Conservation (phyloP, 2,888 invertebrate genomes). For the Gymnoscelis rufifasciata region DNA sequence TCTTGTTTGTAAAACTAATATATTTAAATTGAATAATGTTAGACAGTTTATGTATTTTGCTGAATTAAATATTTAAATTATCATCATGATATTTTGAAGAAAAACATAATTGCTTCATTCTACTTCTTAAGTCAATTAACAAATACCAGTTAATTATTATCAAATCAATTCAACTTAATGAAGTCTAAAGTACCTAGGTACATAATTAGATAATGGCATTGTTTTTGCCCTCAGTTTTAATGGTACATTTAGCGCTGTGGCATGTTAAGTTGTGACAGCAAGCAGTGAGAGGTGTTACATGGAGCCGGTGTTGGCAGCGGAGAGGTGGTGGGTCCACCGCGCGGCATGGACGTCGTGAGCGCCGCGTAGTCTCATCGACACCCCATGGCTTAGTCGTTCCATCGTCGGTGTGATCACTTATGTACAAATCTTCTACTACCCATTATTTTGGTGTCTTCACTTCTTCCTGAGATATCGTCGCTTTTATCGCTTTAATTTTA, state of each 20-base stretch:
- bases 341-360: slow-evolving; percentile 66
- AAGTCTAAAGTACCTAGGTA: too few relatives aligned
- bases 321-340: slow-evolving; percentile 55
- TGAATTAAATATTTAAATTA: too few relatives aligned
- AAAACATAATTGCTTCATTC: too few relatives aligned
- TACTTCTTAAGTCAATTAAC: too few relatives aligned
- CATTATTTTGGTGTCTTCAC: slow-evolving; percentile 60
- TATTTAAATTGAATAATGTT: slow-evolving; percentile 9
- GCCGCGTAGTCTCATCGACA: slow-evolving; percentile 61
- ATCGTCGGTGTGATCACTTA: slow-evolving; percentile 61
- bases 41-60: background rate
- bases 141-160: too few relatives aligned
- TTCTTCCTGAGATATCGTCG: slow-evolving; percentile 54
- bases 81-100: too few relatives aligned
- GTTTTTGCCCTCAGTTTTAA: too few relatives aligned
- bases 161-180: too few relatives aligned
- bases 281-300: slow-evolving; percentile 8
- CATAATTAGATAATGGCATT: too few relatives aligned
- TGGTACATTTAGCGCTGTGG: background rate
- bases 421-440: slow-evolving; percentile 34
- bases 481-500: slow-evolving; percentile 36
- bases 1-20: background rate
- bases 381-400: slow-evolving; percentile 73
- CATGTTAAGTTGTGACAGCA: background rate
- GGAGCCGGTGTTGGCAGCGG: slow-evolving; percentile 47